Evolutionary conservation across 2,888 invertebrate species (phyloP).

Genomic region (Limnephilus auricula): DNA sequence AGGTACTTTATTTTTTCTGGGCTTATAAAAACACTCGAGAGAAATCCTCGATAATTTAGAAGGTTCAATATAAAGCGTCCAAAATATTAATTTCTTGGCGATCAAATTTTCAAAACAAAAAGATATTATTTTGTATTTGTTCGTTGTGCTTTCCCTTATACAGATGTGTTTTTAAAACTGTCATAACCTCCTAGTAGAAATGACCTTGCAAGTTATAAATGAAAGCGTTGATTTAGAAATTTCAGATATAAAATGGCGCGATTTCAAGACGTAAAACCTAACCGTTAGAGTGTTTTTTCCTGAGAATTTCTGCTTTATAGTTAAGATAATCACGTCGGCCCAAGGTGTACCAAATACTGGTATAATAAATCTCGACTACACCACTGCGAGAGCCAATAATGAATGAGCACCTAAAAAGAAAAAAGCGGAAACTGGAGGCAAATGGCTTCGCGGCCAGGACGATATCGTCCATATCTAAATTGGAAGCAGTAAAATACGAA

Average conservation of each 20-base stretch:
- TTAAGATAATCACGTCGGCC: not conserved
- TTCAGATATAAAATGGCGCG: not conserved
- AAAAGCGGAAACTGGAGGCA: constrained; percentile 5
- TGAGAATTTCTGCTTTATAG: not conserved
- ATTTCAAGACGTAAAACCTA: not conserved
- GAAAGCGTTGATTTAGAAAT: not conserved
- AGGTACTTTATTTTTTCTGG: too few species aligned
- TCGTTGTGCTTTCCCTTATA: too few species aligned
- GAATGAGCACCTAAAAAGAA: not conserved
- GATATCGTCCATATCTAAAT: constrained; percentile 53
- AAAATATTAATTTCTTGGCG: too few species aligned
- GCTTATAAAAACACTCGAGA: too few species aligned
- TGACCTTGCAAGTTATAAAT: too few species aligned
- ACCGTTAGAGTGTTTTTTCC: not conserved
- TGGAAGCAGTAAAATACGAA: constrained; percentile 38
- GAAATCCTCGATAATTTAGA: too few species aligned
- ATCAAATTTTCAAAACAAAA: too few species aligned
- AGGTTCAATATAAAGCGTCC: too few species aligned
- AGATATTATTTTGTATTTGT: too few species aligned
- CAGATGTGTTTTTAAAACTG: too few species aligned
- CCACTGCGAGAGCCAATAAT: constrained; percentile 12
- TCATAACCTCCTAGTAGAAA: too few species aligned
- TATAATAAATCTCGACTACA: not conserved
- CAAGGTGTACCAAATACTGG: constrained; percentile 8
- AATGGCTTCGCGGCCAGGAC: constrained; percentile 15